Evolutionary conservation across 2,888 invertebrate species (phyloP), one percentile per base, ranked within the genome.

Genomic region (Tridacna crocea): DNA sequence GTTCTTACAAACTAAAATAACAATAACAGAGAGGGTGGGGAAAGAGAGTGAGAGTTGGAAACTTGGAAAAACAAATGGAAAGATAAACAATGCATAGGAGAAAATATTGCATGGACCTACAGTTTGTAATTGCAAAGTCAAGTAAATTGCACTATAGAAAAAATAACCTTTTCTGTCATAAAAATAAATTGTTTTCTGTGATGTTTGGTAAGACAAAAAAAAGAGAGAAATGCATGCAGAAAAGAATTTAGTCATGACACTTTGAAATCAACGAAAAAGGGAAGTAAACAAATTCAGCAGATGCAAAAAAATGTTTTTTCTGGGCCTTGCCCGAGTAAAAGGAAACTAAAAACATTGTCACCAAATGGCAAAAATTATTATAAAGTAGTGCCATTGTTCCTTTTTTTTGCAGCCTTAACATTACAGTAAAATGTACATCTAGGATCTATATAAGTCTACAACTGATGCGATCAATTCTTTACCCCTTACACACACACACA

Each of bases 91-190:
- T 70, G 70, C 70, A 70, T 70, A 70, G 70, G 70, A 70, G 70
- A 70, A 70, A 22, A 70, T 70, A 70, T 70, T 70, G 70, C 70
- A 70, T 70, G 70, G 51, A 70, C 70, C 70, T 24, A 48, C 22
- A 24, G 48, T 51, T 48, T 51, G 51, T 51, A 70, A 70, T 70
- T 70, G 70, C 70, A 70, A 22, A 70, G 47, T 70, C 12, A 70
- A 51, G 70, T 48, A 70, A 70, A 70, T 70, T 70, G 70, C 70
- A 70, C 70, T 70, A 51, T 51, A 70, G 51, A 70, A 70, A 70
- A 70, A 70, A 70, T 70, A 70, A 51, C 51, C 61, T 70, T 51
- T 68, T 46, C 22, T 70, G 51, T 48, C 51, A 48, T 51, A 70
- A 68, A 70, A 51, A 47, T 22, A 51, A 66, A 66, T n/a, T 46